phyloP scores from a whole-genome alignment of 53 echinoderm and acorn worm species.

The Patiria pectinifera region DNA sequence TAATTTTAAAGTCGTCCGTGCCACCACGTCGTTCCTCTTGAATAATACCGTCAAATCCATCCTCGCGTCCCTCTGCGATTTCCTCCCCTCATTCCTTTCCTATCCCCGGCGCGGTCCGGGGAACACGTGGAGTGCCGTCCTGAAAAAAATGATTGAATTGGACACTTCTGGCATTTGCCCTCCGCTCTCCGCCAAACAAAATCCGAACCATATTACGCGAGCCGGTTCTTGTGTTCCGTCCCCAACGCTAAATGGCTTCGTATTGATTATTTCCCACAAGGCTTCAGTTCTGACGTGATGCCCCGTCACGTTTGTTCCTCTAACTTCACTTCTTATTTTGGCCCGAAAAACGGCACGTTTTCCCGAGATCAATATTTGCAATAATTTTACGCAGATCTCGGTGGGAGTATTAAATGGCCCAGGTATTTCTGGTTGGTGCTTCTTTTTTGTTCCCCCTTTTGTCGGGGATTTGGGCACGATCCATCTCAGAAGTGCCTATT shows the following conservation, averaged over 20 bases:
- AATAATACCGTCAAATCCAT: constrained; percentile 29
- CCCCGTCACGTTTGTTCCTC: constrained; percentile 44
- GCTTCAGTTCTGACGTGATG: neutral
- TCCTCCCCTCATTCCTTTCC: neutral
- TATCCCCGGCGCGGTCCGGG: neutral
- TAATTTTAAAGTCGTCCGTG: constrained; percentile 1
- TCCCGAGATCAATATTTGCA: constrained; percentile 53
- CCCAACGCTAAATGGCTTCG: constrained; percentile 50
- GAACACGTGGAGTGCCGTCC: constrained; percentile 13
- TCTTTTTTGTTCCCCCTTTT: neutral
- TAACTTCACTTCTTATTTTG: constrained; percentile 5
- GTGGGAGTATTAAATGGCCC: constrained; percentile 22
- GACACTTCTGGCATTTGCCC: constrained; percentile 58
- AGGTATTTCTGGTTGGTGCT: neutral
- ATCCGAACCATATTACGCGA: constrained; percentile 9
- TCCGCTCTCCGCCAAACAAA: constrained; percentile 34
- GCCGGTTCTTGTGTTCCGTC: neutral
- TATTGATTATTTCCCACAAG: constrained; percentile 30
- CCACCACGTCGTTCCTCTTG: neutral
- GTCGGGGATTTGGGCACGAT: constrained; percentile 38
- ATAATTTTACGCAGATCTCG: constrained; percentile 47
- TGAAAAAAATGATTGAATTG: constrained; percentile 53
- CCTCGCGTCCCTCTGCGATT: neutral
- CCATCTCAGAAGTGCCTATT: neutral
- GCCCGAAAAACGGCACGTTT: constrained; percentile 60